phyloP scores from a whole-genome alignment of 2,888 invertebrate genomes.

The Corbicula japonica region DNA sequence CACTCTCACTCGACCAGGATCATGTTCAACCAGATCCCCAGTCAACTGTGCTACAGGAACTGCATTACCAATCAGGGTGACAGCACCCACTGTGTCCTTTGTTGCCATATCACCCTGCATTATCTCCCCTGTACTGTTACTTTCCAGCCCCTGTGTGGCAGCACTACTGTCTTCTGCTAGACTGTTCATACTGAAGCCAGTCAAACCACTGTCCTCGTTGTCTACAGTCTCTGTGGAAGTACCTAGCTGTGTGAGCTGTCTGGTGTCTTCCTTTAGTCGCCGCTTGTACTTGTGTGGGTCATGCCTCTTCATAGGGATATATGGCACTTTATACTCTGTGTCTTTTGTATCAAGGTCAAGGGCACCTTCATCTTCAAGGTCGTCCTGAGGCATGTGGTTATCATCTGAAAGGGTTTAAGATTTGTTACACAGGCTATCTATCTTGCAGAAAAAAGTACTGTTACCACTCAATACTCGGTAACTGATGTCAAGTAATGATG shows the following conservation, averaged over 20 bases:
- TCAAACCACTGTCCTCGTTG: no score
- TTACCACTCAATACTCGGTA: no score
- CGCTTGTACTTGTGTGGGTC: slow-evolving; percentile 18
- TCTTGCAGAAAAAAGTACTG: no score
- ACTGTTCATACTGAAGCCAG: no score
- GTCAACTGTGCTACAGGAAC: background rate
- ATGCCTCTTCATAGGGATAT: slow-evolving; percentile 23
- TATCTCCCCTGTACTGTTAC: background rate
- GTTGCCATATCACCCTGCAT: background rate
- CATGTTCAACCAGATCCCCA: no score
- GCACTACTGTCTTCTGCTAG: background rate
- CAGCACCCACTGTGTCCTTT: background rate
- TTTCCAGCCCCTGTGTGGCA: no score
- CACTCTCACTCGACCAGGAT: no score
- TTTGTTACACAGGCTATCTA: no score
- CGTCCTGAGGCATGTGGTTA: slow-evolving; percentile 72
- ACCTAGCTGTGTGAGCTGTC: no score
- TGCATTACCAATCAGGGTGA: background rate
- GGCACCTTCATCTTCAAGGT: slow-evolving; percentile 68
- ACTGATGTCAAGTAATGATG: no score
- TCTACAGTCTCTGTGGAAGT: no score
- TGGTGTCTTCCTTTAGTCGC: slow-evolving; percentile 21
- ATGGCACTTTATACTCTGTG: slow-evolving; percentile 57
- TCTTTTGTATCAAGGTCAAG: slow-evolving; percentile 62
- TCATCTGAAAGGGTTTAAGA: slow-evolving; percentile 68